Evolutionary conservation across 2,113 vertebrate genomes (phyloP).

Genomic region (Limanda limanda): DNA sequence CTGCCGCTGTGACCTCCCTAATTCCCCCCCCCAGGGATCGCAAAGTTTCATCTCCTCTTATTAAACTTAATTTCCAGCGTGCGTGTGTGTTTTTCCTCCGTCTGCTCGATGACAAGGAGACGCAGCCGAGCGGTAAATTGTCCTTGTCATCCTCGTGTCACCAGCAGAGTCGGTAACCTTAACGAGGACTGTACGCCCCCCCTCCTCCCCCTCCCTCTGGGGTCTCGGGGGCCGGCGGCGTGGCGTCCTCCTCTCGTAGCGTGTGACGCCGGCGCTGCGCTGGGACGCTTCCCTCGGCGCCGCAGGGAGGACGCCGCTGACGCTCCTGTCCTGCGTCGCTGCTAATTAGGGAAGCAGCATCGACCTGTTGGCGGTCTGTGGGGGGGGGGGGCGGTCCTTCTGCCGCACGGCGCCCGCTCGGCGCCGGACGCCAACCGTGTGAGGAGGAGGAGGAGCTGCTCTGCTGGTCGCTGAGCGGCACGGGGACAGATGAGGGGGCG

Average conservation of each 20-base stretch:
- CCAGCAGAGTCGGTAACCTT: constrained; percentile 64
- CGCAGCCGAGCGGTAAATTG: constrained; percentile 65
- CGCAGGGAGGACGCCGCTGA: constrained; percentile 8
- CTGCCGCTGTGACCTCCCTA: constrained; percentile 56
- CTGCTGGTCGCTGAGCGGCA: neutral
- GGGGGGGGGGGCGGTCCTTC: neutral
- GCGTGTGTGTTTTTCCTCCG: constrained; percentile 18
- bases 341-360: constrained; percentile 49
- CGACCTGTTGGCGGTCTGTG: neutral
- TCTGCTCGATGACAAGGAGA: constrained; percentile 56
- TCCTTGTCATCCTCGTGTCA: constrained; percentile 67
- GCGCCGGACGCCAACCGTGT: neutral
- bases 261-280: neutral
- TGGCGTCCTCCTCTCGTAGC: neutral
- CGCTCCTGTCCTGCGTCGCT: neutral
- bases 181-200: constrained; percentile 46
- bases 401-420: neutral
- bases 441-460: neutral
- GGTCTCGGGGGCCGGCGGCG: constrained; percentile 33
- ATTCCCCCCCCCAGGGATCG: constrained; percentile 67
- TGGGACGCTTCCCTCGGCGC: neutral
- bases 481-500: neutral
- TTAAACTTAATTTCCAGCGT: constrained; percentile 65
- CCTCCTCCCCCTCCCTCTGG: constrained; percentile 15
- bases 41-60: constrained; percentile 65